These are phyloP conservation scores for Excalfactoria chinensis DNA, from an alignment of 2,113 vertebrate species.

Conservation along the genomic window DNA sequence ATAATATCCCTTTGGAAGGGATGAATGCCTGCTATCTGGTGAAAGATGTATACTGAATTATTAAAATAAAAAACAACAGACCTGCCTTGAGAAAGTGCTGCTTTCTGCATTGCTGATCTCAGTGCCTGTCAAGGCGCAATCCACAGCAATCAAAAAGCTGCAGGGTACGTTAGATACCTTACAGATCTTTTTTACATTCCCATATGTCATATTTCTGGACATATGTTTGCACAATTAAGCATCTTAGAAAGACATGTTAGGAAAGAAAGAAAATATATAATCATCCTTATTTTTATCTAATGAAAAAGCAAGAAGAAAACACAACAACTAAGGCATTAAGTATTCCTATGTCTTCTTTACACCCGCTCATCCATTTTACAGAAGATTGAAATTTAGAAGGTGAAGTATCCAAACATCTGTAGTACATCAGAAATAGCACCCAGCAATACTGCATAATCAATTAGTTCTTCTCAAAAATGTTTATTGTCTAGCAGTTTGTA, in stretches of 20 bases:
- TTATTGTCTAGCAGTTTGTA: background rate
- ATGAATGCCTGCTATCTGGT: background rate
- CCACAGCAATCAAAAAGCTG: constrained; percentile 9
- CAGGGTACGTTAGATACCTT: background rate
- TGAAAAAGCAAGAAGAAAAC: background rate
- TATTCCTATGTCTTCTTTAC: background rate
- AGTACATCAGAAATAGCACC: background rate
- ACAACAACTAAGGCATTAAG: background rate
- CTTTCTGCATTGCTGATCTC: constrained; percentile 10
- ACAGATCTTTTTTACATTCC: background rate
- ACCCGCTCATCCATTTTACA: background rate
- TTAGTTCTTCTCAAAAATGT: background rate
- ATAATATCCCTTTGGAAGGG: background rate
- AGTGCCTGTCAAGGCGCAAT: background rate
- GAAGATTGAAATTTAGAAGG: background rate
- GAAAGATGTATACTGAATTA: background rate
- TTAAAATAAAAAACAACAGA: background rate
- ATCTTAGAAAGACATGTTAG: background rate
- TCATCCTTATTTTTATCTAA: background rate
- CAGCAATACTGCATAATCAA: background rate
- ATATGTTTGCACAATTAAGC: constrained; percentile 17
- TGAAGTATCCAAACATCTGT: background rate
- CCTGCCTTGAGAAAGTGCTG: background rate
- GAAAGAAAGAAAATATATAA: background rate
- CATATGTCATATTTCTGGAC: background rate